phyloP scores from a whole-genome alignment of 2,888 invertebrate species.

The Hirudinaria manillensis region DNA sequence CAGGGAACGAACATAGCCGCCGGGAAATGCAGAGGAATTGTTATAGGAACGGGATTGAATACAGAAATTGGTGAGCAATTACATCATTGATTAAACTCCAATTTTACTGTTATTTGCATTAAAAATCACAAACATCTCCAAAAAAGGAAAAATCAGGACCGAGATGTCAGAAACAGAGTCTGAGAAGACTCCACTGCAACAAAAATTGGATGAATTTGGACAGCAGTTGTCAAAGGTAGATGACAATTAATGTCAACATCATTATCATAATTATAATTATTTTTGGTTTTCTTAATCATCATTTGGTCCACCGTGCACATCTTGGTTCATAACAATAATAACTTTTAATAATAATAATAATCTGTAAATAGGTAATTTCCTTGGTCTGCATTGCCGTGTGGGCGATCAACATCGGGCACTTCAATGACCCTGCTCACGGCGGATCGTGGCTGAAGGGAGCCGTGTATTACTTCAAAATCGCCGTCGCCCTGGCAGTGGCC shows the following conservation, averaged over 20 bases:
- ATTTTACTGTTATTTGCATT: too few species aligned
- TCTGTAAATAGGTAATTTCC: constrained; percentile 70
- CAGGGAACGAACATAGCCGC: constrained; percentile 96
- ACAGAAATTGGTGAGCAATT: constrained; percentile 81
- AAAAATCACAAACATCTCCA: too few species aligned
- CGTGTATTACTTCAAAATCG: constrained; percentile 99
- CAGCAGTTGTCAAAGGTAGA: constrained; percentile 87
- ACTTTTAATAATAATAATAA: too few species aligned
- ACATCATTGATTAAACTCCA: neutral
- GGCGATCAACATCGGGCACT: constrained; percentile 99
- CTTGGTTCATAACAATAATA: too few species aligned
- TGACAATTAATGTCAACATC: neutral
- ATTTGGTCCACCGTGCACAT: too few species aligned
- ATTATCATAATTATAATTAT: neutral
- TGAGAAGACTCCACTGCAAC: constrained; percentile 98
- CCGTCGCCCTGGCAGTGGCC: constrained; percentile 97
- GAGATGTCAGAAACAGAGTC: constrained; percentile 99
- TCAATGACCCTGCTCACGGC: constrained; percentile 99
- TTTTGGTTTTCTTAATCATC: neutral
- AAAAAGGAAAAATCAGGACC: constrained; percentile 80
- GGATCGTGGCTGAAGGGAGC: constrained; percentile 99
- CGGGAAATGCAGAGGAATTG: constrained; percentile 95
- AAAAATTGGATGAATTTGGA: constrained; percentile 99
- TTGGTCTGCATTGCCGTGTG: constrained; percentile 99
- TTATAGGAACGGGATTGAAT: constrained; percentile 91